Conservation (phyloP, 2,797 vertebrate species). For the Acropternis orthonyx region DNA sequence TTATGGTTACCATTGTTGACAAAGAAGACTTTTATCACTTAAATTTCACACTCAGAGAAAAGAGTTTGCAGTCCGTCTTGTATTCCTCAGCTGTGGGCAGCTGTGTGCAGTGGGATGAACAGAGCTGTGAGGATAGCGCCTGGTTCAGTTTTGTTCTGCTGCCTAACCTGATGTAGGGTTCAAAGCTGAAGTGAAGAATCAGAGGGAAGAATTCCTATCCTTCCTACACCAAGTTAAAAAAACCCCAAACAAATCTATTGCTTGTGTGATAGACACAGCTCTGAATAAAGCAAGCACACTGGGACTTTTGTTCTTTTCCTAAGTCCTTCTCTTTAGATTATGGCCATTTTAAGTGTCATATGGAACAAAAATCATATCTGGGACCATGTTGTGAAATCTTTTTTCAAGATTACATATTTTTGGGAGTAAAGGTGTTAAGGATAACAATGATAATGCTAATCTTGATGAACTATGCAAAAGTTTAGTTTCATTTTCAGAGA, state of each 20-base stretch:
- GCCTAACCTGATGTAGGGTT: fast-evolving
- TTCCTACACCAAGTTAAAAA: neutral
- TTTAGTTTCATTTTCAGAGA: neutral
- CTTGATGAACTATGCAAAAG: neutral
- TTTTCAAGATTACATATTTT: neutral
- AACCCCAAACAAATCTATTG: fast-evolving
- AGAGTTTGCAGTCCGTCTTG: neutral
- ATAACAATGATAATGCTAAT: neutral
- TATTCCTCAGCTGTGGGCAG: neutral
- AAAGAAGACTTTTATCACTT: neutral
- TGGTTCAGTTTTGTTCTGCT: fast-evolving
- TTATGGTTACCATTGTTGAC: neutral
- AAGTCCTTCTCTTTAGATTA: neutral
- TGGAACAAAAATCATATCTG: neutral
- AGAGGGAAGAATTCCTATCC: neutral
- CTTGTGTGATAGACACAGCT: neutral
- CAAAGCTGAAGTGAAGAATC: neutral
- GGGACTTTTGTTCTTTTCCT: neutral
- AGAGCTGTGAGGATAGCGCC: neutral
- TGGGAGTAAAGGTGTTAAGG: neutral
- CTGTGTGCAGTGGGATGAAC: neutral
- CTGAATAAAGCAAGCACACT: neutral
- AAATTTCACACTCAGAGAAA: neutral
- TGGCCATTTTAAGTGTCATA: neutral
- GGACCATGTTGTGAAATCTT: neutral